These are phyloP conservation scores for Ptilorrhoa leucosticta DNA, from an alignment of 2,113 vertebrate genomes.

Conservation along the genomic window DNA sequence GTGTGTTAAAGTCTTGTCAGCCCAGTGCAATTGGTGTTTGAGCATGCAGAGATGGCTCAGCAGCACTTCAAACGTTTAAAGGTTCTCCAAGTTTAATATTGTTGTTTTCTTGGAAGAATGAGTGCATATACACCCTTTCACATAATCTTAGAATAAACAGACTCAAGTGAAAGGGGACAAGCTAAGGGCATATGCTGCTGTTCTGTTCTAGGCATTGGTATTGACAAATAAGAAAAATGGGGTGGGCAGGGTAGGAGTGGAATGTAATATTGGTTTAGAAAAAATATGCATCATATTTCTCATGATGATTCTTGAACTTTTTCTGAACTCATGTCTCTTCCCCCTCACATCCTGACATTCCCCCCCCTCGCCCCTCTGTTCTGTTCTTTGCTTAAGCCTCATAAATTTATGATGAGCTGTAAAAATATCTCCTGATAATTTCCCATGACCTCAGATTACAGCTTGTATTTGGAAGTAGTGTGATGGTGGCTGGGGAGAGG, in stretches of 20 bases:
- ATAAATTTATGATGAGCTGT: not conserved
- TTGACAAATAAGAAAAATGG: not conserved
- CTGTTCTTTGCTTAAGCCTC: not conserved
- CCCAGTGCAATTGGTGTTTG: not conserved
- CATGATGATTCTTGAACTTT: not conserved
- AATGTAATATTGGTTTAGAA: not conserved
- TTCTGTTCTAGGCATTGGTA: not conserved
- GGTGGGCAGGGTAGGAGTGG: not conserved
- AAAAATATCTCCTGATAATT: constrained; percentile 3
- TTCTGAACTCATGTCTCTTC: not conserved
- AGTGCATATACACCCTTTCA: not conserved
- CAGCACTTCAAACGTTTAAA: not conserved
- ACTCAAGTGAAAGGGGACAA: not conserved
- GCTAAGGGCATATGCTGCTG: not conserved
- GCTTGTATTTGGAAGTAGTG: not conserved
- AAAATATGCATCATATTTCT: not conserved
- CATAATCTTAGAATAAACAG: not conserved
- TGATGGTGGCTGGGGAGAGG: not conserved
- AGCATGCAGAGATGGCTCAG: not conserved
- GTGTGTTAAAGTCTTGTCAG: not conserved
- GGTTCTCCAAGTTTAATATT: not conserved
- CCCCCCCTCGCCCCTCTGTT: not conserved
- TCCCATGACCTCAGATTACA: not conserved
- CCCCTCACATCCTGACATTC: not conserved
- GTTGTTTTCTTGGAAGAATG: not conserved